Evolutionary conservation across 53 echinoderm and acorn worm species (phyloP), one percentile per base, ranked within the genome.

Genomic region (Paracentrotus lividus): DNA sequence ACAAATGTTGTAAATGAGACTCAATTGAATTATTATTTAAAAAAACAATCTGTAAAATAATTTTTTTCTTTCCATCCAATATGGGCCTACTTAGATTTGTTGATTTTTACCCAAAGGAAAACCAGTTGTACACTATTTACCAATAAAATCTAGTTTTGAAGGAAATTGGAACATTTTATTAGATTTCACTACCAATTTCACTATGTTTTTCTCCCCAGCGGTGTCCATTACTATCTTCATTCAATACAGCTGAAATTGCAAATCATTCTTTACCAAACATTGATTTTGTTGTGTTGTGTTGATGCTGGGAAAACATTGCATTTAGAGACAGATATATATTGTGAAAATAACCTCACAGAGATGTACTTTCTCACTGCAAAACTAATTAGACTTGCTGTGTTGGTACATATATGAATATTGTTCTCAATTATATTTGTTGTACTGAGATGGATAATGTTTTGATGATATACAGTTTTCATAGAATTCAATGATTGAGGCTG

Each of bases 141-240:
- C 47, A 81, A 44, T n/a, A 47, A 27, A 81, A 81, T 81, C 49
- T 81, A 81, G 81, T 81, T 81, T 72, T 47, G n/a, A 47, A 77
- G 81, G 26, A 81, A 81, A 81, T 81, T 81, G 81, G 81, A 81
- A 81, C 81, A 24, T 47, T 72, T 77, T 81, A 81, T 81, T 47
- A 47, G 27, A 81, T 45, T 27, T 26, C 4, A 14, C 44, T 45
- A 47, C 44, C 81, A 44, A 81, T 81, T 76, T 45, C 47, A n/a
- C 81, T 47, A 26, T 47, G 81, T 47, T n/a, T 1, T 18, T 45
- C 47, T 43, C 16, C 44, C 8, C 44, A 34, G 16, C 27, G 49
- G 26, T 47, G n/a, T 81, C 13, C 47, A 81, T 45, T 81, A 45
- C 47, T 10, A 44, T n/a, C 38, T 81, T 47, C 81, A 44, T 45